These are phyloP conservation scores for Agapostemon virescens DNA, from an alignment of 2,888 invertebrate genomes.

Conservation along the genomic window DNA sequence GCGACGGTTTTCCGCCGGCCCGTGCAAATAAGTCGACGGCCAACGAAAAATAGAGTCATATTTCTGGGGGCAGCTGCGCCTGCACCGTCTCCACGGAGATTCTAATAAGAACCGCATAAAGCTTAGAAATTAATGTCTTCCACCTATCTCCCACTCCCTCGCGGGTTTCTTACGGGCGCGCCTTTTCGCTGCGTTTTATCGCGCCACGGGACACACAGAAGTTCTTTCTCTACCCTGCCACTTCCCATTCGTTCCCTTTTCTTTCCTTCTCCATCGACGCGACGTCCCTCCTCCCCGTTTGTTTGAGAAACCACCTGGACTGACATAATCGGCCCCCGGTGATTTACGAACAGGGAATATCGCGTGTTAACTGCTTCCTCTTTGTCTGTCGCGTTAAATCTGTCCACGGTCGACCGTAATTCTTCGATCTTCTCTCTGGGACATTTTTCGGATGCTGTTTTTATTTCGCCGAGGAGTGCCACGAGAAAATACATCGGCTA, in stretches of 20 bases:
- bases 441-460: not conserved
- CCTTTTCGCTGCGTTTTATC: conserved; percentile 30
- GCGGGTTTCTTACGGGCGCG: conserved; percentile 22
- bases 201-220: conserved; percentile 35
- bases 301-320: conserved; percentile 48
- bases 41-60: conserved; percentile 74
- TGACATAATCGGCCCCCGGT: conserved; percentile 61
- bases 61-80: conserved; percentile 71
- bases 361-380: conserved; percentile 29
- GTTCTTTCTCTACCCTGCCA: conserved; percentile 47
- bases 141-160: conserved; percentile 49
- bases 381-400: conserved; percentile 14
- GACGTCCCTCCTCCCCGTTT: conserved; percentile 17
- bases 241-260: conserved; percentile 25
- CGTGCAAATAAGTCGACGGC: conserved; percentile 71
- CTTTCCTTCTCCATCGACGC: conserved; percentile 18
- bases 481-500: not conserved
- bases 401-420: conserved; percentile 25
- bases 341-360: conserved; percentile 55
- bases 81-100: conserved; percentile 66
- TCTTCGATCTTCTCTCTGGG: not conserved
- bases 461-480: not conserved
- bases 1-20: conserved; percentile 60
- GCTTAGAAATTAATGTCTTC: conserved; percentile 73
- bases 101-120: conserved; percentile 75